A percentile compares a stretch with the other conserved stretches of the same genome.
Conservation (phyloP, 2,888 invertebrate species). For the Heteropelma amictum region DNA sequence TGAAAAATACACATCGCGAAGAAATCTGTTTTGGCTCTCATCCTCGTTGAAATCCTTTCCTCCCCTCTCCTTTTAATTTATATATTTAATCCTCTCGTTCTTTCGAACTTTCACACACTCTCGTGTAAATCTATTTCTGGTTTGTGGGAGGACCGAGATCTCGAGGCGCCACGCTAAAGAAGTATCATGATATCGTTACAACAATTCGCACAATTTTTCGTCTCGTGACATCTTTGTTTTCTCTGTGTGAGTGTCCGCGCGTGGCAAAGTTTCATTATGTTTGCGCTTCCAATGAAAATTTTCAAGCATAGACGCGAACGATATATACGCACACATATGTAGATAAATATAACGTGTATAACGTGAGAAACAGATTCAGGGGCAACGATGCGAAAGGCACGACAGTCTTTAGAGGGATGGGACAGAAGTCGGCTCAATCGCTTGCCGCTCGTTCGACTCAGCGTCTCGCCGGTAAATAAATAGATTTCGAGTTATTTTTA, state of each 20-base stretch:
- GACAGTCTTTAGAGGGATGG: constrained; percentile 60
- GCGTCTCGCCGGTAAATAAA: constrained; percentile 56
- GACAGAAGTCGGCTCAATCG: constrained; percentile 55
- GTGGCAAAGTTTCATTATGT: not conserved
- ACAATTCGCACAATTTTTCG: constrained; percentile 41
- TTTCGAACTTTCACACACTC: constrained; percentile 6
- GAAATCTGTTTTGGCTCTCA: constrained; percentile 39
- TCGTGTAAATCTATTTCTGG: constrained; percentile 43
- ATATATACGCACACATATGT: not conserved
- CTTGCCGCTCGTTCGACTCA: constrained; percentile 47
- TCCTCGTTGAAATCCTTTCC: not conserved
- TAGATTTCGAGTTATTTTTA: not conserved
- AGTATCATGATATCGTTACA: constrained; percentile 19
- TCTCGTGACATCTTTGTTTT: constrained; percentile 25
- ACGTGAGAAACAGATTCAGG: not conserved
- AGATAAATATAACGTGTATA: not conserved
- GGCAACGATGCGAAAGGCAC: constrained; percentile 1
- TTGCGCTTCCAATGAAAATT: constrained; percentile 1
- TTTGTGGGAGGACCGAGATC: constrained; percentile 7
- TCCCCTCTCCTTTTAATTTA: not conserved
- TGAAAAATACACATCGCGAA: no score
- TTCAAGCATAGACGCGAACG: constrained; percentile 5
- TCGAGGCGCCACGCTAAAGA: constrained; percentile 21
- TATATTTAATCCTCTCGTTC: not conserved
- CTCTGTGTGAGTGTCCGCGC: not conserved